Evolutionary conservation across 2,888 invertebrate genomes (phyloP), one percentile per base, ranked within the genome.

Genomic region (Lamellibrachia satsuma): DNA sequence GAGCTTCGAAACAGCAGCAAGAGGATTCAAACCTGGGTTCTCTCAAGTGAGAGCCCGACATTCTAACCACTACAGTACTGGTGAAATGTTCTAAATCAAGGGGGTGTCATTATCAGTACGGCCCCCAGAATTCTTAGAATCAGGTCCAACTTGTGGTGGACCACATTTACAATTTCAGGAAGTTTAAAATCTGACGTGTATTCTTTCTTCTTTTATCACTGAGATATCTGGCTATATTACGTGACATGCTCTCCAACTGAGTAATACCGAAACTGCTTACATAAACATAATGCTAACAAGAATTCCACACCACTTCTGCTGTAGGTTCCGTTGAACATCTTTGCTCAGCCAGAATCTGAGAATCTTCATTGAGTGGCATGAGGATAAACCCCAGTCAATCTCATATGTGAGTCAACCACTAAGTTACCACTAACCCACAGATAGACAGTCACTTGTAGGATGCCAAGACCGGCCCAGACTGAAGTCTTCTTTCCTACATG

Each of bases 221-320:
- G 3, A 60, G 60, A 60, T 75, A 75, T 75, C 75, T 39, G 39
- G 39, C 39, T 39, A 39, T 39, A 39, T 39, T 39, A 39, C 39
- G 39, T 39, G 39, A 39, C 39, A 39, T 39, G 39, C 39, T 39
- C 39, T 39, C 39, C 39, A 39, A 39, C 39, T 39, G 39, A 75
- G 22, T 75, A 75, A 75, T 75, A 22, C 15, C 75, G 75, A 22
- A 75, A 15, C 75, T 75, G 22, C 22, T 75, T 75, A 75, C 15
- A 75, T 75, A 75, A 75, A 75, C 75, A 75, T 75, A 75, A 75
- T 22, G 75, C 75, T 75, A 75, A n/a, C 75, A n/a, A 75, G 75
- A 75, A 75, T 75, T 22, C 75, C 22, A 6, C 75, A 3, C 6
- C n/a, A 11, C 15, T 75, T 75, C 75, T 75, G 22, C 22, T 22